Evolutionary conservation across 1,140 invertebrate species (phyloP).

Genomic region (Atta colombica): DNA sequence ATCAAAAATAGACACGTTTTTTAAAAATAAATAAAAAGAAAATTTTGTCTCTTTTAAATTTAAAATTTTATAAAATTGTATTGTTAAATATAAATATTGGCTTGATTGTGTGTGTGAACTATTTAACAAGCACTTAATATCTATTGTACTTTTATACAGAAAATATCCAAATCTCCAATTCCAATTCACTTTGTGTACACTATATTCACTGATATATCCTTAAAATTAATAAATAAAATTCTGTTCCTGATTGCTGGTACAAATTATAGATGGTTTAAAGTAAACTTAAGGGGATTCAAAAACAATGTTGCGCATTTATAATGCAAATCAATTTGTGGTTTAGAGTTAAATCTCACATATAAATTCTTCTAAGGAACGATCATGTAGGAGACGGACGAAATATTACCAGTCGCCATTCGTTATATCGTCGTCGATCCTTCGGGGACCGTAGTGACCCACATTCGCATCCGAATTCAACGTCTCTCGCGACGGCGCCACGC

Average conservation of each 20-base stretch:
- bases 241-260: neutral
- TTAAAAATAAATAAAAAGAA: too few relatives aligned
- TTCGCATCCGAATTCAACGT: conserved; percentile 36
- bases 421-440: conserved; percentile 19
- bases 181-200: too few relatives aligned
- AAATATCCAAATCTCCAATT: too few relatives aligned
- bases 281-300: neutral
- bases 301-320: conserved; percentile 2
- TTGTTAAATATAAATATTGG: too few relatives aligned
- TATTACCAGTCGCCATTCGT: conserved; percentile 24
- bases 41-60: too few relatives aligned
- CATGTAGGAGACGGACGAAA: conserved; percentile 15
- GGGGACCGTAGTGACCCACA: conserved; percentile 36
- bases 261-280: neutral
- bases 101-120: too few relatives aligned
- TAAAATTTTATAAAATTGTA: too few relatives aligned
- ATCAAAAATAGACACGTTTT: too few relatives aligned
- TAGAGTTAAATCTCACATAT: conserved; percentile 26
- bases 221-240: neutral
- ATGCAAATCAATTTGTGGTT: neutral
- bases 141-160: too few relatives aligned
- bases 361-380: neutral
- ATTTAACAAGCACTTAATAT: too few relatives aligned
- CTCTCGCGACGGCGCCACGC: conserved; percentile 14
- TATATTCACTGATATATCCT: too few relatives aligned